Conservation (phyloP, 2,888 invertebrate species). For the Epirrita christyi region DNA sequence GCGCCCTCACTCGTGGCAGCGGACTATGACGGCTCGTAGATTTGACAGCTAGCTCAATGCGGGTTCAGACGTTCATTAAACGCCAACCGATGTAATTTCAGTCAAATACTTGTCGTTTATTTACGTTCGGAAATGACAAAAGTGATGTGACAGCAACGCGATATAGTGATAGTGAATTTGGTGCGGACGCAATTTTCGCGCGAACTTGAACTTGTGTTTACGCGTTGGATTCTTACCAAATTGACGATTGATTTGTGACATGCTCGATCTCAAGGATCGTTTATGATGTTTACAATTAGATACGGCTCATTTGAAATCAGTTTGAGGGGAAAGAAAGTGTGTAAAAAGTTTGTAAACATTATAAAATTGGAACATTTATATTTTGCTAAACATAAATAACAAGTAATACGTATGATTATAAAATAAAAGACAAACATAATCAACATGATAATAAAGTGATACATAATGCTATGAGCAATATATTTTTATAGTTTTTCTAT, state of each 20-base stretch:
- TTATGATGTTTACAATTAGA: slow-evolving; percentile 80
- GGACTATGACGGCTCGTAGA: slow-evolving; percentile 85
- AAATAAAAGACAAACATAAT: slow-evolving; percentile 36
- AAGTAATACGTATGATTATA: slow-evolving; percentile 12
- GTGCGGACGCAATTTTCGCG: slow-evolving; percentile 62
- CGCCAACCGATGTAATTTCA: slow-evolving; percentile 78
- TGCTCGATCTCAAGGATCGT: slow-evolving; percentile 65
- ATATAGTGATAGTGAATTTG: slow-evolving; percentile 48
- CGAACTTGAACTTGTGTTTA: slow-evolving; percentile 68
- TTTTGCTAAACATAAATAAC: slow-evolving; percentile 34
- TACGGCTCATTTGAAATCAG: slow-evolving; percentile 69
- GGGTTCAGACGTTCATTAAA: slow-evolving; percentile 84
- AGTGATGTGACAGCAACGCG: slow-evolving; percentile 52
- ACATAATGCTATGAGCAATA: slow-evolving; percentile 35
- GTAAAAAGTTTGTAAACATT: slow-evolving; percentile 68
- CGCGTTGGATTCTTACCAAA: slow-evolving; percentile 53
- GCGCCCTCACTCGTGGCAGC: slow-evolving; percentile 82
- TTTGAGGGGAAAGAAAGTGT: slow-evolving; percentile 72
- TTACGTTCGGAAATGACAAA: slow-evolving; percentile 62
- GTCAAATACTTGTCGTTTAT: slow-evolving; percentile 73
- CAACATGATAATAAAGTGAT: slow-evolving; percentile 41
- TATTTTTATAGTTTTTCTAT: slow-evolving; percentile 28
- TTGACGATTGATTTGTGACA: slow-evolving; percentile 74
- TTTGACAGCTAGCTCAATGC: slow-evolving; percentile 86
- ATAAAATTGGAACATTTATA: slow-evolving; percentile 47